Evolutionary conservation across 2,888 invertebrate genomes (phyloP).

Genomic region (Euzetes globulus): DNA sequence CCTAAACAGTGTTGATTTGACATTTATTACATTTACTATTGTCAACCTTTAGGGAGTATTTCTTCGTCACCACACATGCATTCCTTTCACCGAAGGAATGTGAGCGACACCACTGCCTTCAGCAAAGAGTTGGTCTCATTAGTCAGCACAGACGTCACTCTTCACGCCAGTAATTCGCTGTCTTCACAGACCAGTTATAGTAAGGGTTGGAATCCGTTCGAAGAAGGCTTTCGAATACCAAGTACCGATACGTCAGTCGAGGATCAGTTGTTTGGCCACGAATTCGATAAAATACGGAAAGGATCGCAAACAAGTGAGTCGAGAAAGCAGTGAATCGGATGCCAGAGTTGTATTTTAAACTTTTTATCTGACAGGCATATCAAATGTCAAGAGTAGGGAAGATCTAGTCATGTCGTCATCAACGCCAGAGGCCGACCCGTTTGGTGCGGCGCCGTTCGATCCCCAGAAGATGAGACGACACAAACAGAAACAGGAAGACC

Average conservation of each 20-base stretch:
- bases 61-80: neutral
- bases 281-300: conserved; percentile 70
- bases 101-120: conserved; percentile 74
- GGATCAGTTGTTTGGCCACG: conserved; percentile 71
- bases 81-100: conserved; percentile 64
- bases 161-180: neutral
- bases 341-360: neutral
- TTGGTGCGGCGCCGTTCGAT: conserved; percentile 68
- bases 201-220: conserved; percentile 70
- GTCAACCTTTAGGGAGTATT: neutral
- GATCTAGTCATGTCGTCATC: conserved; percentile 60
- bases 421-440: conserved; percentile 59
- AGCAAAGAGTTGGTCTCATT: conserved; percentile 56
- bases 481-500: conserved; percentile 10
- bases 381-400: conserved; percentile 62
- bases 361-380: conserved; percentile 52
- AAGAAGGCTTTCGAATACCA: conserved; percentile 62
- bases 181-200: conserved; percentile 11
- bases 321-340: neutral
- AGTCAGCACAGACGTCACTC: conserved; percentile 10
- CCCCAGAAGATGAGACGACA: conserved; percentile 22
- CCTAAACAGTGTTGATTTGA: neutral
- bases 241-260: conserved; percentile 57
- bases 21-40: neutral
- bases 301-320: conserved; percentile 68